phyloP scores from a whole-genome alignment of 2,797 vertebrate species.

The Hippoglossus hippoglossus region DNA sequence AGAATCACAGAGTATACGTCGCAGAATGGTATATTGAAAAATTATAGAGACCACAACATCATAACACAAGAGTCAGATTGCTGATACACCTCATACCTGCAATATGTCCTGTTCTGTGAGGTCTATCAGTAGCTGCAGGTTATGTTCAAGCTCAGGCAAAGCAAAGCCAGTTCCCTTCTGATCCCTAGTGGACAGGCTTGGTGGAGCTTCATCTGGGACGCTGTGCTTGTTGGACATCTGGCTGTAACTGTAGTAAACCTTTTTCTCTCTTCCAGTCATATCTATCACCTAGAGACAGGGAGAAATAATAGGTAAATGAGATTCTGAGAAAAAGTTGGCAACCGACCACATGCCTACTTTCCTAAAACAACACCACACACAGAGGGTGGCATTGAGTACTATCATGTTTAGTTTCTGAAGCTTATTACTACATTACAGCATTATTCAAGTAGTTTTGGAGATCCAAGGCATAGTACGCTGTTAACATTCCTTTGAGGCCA shows the following conservation, averaged over 20 bases:
- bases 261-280: constrained; percentile 97
- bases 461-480: neutral
- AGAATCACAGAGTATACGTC: neutral
- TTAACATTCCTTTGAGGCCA: neutral
- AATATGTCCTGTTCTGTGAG: constrained; percentile 98
- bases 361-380: neutral
- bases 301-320: neutral
- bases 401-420: neutral
- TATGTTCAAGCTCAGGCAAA: constrained; percentile 96
- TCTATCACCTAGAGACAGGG: constrained; percentile 91
- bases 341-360: neutral
- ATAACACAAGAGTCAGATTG: neutral
- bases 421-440: neutral
- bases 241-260: constrained; percentile 98
- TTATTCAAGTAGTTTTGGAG: neutral
- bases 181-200: constrained; percentile 84
- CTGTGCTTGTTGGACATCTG: constrained; percentile 98
- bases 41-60: neutral
- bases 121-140: constrained; percentile 97
- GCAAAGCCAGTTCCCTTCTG: constrained; percentile 89
- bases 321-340: constrained; percentile 1
- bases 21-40: neutral
- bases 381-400: neutral
- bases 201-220: constrained; percentile 89
- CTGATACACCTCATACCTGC: constrained; percentile 79